Conservation (phyloP, 2,888 invertebrate species). For the Epirrhoe tristata region DNA sequence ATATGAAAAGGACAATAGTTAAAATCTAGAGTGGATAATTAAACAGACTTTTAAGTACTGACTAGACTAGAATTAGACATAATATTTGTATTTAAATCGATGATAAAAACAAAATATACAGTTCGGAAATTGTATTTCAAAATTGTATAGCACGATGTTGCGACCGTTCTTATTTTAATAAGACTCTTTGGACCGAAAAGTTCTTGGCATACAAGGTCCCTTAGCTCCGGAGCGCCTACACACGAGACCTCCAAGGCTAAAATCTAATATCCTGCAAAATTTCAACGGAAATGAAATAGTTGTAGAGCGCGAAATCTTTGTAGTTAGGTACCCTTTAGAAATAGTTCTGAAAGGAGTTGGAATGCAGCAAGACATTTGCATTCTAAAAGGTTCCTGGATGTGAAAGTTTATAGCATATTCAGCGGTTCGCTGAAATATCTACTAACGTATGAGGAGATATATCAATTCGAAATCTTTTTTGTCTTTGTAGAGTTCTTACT, state of each 20-base stretch:
- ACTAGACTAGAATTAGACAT: too few relatives aligned
- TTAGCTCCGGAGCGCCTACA: slow-evolving; percentile 39
- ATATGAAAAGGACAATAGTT: too few relatives aligned
- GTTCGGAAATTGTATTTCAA: not conserved
- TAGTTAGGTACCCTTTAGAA: slow-evolving; percentile 70
- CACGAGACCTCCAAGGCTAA: slow-evolving; percentile 51
- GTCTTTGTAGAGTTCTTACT: not conserved
- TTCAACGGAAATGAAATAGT: slow-evolving; percentile 62
- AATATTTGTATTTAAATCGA: too few relatives aligned
- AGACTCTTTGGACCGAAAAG: not conserved
- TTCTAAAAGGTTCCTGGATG: slow-evolving; percentile 70
- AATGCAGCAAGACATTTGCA: slow-evolving; percentile 77
- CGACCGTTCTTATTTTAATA: not conserved
- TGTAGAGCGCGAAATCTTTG: slow-evolving; percentile 62
- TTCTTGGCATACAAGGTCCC: slow-evolving; percentile 19
- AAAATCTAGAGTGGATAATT: too few relatives aligned
- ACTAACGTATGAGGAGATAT: slow-evolving; percentile 6
- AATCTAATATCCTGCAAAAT: slow-evolving; percentile 59
- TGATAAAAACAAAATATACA: not conserved
- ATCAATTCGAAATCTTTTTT: slow-evolving; percentile 4
- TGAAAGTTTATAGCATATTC: slow-evolving; percentile 66
- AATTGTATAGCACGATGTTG: not conserved
- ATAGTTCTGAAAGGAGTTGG: slow-evolving; percentile 74
- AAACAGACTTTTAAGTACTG: too few relatives aligned
- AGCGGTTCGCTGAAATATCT: slow-evolving; percentile 38